These are phyloP conservation scores for Aplysina aerophoba DNA, from an alignment of 37 sponge, comb jelly and placozoan species.

Conservation along the genomic window DNA sequence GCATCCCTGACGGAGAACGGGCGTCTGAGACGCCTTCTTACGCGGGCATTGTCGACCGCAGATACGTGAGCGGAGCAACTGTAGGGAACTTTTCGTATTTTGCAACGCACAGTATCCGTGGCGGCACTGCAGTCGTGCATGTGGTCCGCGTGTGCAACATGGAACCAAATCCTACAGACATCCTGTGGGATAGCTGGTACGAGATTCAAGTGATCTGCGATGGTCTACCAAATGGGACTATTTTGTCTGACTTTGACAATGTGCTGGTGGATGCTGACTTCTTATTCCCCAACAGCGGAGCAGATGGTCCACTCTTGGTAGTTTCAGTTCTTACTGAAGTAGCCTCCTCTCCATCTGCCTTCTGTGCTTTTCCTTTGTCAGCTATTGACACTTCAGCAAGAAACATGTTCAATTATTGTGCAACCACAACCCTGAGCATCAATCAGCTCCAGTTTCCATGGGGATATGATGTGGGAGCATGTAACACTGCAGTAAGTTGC, in stretches of 20 bases:
- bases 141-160: background rate
- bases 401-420: background rate
- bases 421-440: too few species aligned
- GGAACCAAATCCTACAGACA: background rate
- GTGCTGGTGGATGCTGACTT: background rate
- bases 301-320: background rate
- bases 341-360: background rate
- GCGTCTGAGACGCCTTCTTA: background rate
- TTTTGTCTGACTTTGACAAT: background rate
- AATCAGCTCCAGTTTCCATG: too few species aligned
- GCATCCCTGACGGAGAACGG: background rate
- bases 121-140: background rate
- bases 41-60: background rate
- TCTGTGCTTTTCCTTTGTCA: constrained; percentile 2
- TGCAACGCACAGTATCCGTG: too few species aligned
- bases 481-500: too few species aligned
- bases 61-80: background rate
- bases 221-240: background rate
- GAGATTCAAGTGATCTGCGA: constrained; percentile 4
- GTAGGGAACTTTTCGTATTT: constrained; percentile 1
- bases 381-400: background rate
- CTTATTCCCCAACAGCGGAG: background rate
- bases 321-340: background rate
- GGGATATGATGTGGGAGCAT: too few species aligned
- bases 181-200: constrained; percentile 7